These are phyloP conservation scores for Antitype chi DNA, from an alignment of 2,888 invertebrate genomes.

Conservation along the genomic window DNA sequence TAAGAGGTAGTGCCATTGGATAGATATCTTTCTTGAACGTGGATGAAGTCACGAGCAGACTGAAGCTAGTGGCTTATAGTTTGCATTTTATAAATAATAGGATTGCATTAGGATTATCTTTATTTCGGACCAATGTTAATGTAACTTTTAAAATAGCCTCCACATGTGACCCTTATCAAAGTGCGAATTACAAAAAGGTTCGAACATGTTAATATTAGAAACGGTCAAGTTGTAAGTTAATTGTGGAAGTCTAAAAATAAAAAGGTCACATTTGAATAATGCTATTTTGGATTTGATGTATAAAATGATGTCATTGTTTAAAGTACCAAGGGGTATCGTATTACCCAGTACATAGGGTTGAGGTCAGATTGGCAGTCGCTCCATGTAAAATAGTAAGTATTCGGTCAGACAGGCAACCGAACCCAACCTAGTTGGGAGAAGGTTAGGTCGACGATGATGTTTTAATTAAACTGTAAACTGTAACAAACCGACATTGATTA, in stretches of 20 bases:
- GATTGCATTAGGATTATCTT: neutral
- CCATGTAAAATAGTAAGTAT: neutral
- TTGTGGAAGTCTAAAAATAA: conserved; percentile 19
- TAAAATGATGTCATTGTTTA: neutral
- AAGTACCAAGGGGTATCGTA: conserved; percentile 3
- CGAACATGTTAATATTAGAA: conserved; percentile 23
- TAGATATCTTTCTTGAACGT: too few relatives aligned
- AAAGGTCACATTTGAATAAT: conserved; percentile 22
- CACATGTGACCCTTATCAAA: conserved; percentile 36
- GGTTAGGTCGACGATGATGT: neutral
- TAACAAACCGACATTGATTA: neutral
- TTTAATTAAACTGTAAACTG: neutral
- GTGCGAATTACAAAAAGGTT: conserved; percentile 39
- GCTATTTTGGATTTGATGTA: neutral
- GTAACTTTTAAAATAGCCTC: conserved; percentile 21
- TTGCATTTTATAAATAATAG: neutral
- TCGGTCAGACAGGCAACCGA: neutral
- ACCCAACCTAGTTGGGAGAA: neutral
- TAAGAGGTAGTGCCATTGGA: too few relatives aligned
- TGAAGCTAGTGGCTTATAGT: neutral
- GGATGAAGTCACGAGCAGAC: too few relatives aligned
- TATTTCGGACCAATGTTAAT: conserved; percentile 3
- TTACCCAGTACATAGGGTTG: neutral
- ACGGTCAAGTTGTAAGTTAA: conserved; percentile 15
- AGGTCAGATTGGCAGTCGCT: too few relatives aligned